Evolutionary conservation across 2,797 vertebrate species (phyloP).

Genomic region (Bothrops alternatus): DNA sequence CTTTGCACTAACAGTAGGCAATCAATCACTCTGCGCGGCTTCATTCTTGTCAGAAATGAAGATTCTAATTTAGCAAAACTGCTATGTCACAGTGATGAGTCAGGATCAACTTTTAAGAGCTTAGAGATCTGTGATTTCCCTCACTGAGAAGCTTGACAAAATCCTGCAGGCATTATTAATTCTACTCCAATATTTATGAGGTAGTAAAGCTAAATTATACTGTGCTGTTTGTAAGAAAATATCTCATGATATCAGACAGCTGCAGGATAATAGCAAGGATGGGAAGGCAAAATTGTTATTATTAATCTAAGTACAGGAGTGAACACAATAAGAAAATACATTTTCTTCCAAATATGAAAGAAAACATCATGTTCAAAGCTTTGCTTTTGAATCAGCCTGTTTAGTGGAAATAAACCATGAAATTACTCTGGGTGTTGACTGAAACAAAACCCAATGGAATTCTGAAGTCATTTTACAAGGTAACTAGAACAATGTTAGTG

Average conservation of each 20-base stretch:
- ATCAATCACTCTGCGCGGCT: not conserved
- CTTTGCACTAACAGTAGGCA: not conserved
- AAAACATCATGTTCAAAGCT: not conserved
- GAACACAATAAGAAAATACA: not conserved
- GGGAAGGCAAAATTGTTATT: not conserved
- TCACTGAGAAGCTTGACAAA: not conserved
- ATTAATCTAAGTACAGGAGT: not conserved
- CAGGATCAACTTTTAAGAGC: not conserved
- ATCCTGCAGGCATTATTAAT: not conserved
- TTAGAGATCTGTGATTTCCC: not conserved
- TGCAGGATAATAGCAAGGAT: not conserved
- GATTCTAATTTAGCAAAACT: not conserved
- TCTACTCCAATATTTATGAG: not conserved
- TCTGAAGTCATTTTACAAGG: not conserved
- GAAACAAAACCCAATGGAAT: not conserved
- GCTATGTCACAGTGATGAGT: not conserved
- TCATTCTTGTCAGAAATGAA: not conserved
- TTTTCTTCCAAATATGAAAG: not conserved
- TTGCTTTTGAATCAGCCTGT: not conserved
- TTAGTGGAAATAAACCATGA: not conserved
- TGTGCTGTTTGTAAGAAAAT: not conserved
- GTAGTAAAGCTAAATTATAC: not conserved
- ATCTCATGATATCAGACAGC: not conserved
- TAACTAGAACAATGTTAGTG: not conserved
- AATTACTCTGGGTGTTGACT: not conserved